Conservation (phyloP, 2,888 invertebrate genomes). For the Agrilus cyanescens region DNA sequence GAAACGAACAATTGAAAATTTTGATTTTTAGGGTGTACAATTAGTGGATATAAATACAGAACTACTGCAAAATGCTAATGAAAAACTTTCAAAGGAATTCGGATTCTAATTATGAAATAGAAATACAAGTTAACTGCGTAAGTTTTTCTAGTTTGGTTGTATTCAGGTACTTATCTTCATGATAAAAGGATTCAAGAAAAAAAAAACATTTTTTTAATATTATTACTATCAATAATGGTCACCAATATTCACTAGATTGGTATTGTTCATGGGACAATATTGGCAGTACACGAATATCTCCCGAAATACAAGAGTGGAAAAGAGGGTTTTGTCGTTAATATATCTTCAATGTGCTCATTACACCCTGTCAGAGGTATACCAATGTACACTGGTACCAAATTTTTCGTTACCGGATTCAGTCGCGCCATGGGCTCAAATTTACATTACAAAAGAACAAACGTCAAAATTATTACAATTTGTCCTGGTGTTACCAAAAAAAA, state of each 20-base stretch:
- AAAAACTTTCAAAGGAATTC: conserved; percentile 49
- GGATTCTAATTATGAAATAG: conserved; percentile 59
- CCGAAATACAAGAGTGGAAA: conserved; percentile 17
- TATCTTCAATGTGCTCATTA: conserved; percentile 14
- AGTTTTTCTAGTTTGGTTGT: no score
- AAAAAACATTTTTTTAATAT: no score
- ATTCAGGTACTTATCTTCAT: no score
- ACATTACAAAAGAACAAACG: conserved; percentile 7
- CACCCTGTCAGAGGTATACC: no score
- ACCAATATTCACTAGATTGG: conserved; percentile 10
- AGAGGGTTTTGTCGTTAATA: conserved; percentile 19
- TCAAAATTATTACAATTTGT: conserved; percentile 13
- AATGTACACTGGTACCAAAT: not conserved
- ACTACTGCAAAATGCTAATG: conserved; percentile 50
- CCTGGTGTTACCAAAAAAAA: conserved; percentile 11
- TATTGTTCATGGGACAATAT: conserved; percentile 14
- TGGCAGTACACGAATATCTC: conserved; percentile 18
- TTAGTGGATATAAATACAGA: conserved; percentile 57
- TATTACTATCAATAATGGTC: no score
- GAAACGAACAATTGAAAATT: not conserved
- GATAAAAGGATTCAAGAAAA: no score
- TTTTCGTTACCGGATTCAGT: conserved; percentile 12
- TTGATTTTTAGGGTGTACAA: conserved; percentile 42
- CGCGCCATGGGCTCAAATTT: conserved; percentile 7
- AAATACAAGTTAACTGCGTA: conserved; percentile 38